Base-by-base conservation (phyloP, 92 coral and sea anemone genomes). In the Phymanthus crucifer region DNA sequence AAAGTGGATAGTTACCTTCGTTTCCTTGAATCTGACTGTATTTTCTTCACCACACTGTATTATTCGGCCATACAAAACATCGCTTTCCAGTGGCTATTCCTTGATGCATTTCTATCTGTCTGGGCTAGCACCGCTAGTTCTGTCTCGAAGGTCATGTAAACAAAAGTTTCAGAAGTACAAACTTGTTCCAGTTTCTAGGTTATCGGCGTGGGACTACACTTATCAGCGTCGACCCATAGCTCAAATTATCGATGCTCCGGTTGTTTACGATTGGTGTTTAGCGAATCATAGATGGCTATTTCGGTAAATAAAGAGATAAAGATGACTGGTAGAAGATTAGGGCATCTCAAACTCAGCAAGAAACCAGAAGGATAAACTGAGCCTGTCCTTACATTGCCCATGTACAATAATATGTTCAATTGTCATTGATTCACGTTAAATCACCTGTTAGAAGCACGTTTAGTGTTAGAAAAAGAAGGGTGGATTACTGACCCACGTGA, bases 261-360 rank as follows among this genome's bases (percentile, higher is more conserved):
- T 54, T 54, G 64, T 54, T 54, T 54, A 54, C 64, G n/a, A 54
- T 54, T 54, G 27, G 24, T 54, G n/a, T 54, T 54, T 54, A 54
- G 64, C 64, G 64, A 54, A 54, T 54, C 64, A 54, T 21, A 8
- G 64, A 54, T 54, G 27, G n/a, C 21, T 2, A 29, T 54, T 1
- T 54, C 27, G 64, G 64, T 54, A 54, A 54, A 54, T 24, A 54
- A 4, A 4, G 11, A 24, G 64, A 54, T 54, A 54, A n/a, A 21
- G 27, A 21, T 21, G 64, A 54, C 64, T 21, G 64, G 64, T 54
- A 19, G 64, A 19, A 27, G 64, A 18, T 54, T 54, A 54, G n/a
- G n/a, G 23, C n/a, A 54, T 54, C 4, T 12, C 64, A 54, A 54
- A 21, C 27, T 54, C 27, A 14, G 8, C 64, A 54, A 43, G 27